Percentiles rank a stretch among this genome's conserved stretches.
phyloP scores from a whole-genome alignment of 2,797 vertebrate species.

The Hydrophis major region DNA sequence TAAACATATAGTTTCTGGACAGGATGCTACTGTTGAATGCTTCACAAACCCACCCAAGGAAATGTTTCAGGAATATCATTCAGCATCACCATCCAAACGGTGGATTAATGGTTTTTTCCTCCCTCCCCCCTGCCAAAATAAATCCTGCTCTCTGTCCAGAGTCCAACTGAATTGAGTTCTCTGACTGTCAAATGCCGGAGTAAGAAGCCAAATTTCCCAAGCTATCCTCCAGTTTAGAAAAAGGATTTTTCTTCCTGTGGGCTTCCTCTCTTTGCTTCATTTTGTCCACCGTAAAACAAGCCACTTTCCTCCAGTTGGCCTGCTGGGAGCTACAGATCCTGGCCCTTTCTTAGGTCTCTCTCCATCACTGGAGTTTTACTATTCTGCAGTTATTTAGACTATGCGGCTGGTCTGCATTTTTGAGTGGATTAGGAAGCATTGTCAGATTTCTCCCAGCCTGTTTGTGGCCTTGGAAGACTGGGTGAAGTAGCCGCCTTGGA shows the following conservation, averaged over 20 bases:
- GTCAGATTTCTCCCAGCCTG: not conserved
- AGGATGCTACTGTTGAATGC: not conserved
- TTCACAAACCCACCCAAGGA: not conserved
- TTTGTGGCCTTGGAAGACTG: not conserved
- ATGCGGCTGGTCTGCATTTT: not conserved
- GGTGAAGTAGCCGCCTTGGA: not conserved
- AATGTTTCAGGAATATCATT: not conserved
- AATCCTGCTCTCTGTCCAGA: not conserved
- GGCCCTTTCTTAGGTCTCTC: fast-evolving
- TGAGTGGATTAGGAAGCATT: not conserved
- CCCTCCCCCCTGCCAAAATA: not conserved
- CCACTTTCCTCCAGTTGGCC: not conserved
- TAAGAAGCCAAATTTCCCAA: not conserved
- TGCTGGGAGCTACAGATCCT: not conserved
- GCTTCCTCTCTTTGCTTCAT: not conserved
- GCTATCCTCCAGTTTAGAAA: not conserved
- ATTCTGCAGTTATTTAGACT: not conserved
- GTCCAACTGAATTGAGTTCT: not conserved
- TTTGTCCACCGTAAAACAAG: not conserved
- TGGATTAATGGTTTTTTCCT: not conserved
- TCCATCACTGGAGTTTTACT: not conserved
- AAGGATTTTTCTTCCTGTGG: not conserved
- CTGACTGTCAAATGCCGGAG: not conserved
- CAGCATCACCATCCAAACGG: not conserved
- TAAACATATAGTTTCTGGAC: not conserved